phyloP scores from a whole-genome alignment of 2,888 invertebrate species.

The Neelides folsomi region DNA sequence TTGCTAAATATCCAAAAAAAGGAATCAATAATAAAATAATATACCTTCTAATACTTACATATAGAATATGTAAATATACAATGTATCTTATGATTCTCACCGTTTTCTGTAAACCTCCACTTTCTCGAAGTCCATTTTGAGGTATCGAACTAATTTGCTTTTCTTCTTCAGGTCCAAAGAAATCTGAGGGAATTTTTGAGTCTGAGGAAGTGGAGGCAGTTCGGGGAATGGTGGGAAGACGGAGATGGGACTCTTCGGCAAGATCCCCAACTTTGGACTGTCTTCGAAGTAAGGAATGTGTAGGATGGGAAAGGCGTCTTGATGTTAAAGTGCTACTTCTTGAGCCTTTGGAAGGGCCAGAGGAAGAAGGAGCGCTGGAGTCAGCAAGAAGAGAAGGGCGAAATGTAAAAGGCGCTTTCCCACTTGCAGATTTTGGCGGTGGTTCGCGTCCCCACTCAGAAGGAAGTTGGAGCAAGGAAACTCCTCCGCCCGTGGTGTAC shows the following conservation, averaged over 20 bases:
- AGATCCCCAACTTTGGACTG: conserved; percentile 13
- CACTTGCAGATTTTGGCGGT: conserved; percentile 10
- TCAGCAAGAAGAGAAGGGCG: conserved; percentile 29
- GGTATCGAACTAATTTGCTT: conserved; percentile 33
- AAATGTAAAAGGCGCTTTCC: conserved; percentile 27
- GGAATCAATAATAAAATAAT: too few relatives aligned
- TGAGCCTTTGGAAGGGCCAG: conserved; percentile 20
- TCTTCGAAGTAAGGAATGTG: conserved; percentile 13
- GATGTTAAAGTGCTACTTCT: conserved; percentile 6
- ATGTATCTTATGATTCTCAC: too few relatives aligned
- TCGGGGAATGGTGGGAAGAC: conserved; percentile 16
- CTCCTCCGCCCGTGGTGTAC: conserved; percentile 55
- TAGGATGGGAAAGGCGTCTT: conserved; percentile 18
- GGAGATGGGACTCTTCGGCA: neutral
- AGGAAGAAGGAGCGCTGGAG: conserved; percentile 28
- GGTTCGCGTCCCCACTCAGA: conserved; percentile 30
- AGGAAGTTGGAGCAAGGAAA: conserved; percentile 53
- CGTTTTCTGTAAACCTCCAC: conserved; percentile 51
- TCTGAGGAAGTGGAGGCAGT: conserved; percentile 75
- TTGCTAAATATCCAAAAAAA: conserved; percentile 3
- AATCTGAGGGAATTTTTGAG: conserved; percentile 41
- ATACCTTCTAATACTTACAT: too few relatives aligned
- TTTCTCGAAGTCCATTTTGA: conserved; percentile 67
- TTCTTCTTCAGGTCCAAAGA: conserved; percentile 19
- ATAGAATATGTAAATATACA: too few relatives aligned